These are phyloP conservation scores for Perdita meconis DNA, from an alignment of 2,888 invertebrate species.

Conservation along the genomic window DNA sequence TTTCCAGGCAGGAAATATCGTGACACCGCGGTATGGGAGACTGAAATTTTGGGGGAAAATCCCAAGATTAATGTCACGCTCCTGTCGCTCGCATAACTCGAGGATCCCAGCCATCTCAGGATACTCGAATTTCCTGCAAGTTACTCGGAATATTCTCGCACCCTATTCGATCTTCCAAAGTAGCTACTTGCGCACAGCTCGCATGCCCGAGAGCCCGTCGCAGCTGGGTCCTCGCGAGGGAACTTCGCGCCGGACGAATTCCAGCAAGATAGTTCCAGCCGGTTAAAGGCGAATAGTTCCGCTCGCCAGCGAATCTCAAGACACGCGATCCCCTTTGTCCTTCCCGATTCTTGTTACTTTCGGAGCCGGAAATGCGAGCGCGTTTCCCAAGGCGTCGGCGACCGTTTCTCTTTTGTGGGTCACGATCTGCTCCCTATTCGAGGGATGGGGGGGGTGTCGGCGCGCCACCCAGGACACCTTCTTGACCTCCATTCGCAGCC, in stretches of 20 bases:
- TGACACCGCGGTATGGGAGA: too few relatives aligned
- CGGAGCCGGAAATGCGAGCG: constrained; percentile 20
- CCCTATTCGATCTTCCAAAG: too few relatives aligned
- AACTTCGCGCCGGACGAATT: constrained; percentile 65
- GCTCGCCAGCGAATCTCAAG: constrained; percentile 72
- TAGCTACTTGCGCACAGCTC: constrained; percentile 20
- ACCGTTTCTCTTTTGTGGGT: constrained; percentile 63
- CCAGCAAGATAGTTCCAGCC: constrained; percentile 69
- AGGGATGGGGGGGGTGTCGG: constrained; percentile 33
- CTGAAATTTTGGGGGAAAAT: too few relatives aligned
- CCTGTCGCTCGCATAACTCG: too few relatives aligned
- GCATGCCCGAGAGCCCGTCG: constrained; percentile 35
- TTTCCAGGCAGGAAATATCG: too few relatives aligned
- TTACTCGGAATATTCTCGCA: too few relatives aligned
- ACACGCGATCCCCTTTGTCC: constrained; percentile 8
- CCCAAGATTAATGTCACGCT: too few relatives aligned
- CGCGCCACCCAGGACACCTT: constrained; percentile 48
- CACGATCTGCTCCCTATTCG: constrained; percentile 57
- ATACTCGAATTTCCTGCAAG: too few relatives aligned
- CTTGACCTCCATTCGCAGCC: constrained; percentile 65
- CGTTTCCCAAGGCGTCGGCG: constrained; percentile 31
- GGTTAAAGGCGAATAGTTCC: constrained; percentile 80
- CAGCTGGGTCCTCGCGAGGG: constrained; percentile 8
- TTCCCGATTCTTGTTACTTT: constrained; percentile 16
- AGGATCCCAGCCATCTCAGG: too few relatives aligned